phyloP scores from a whole-genome alignment of 2,888 invertebrate genomes.

The Portevinia maculata region DNA sequence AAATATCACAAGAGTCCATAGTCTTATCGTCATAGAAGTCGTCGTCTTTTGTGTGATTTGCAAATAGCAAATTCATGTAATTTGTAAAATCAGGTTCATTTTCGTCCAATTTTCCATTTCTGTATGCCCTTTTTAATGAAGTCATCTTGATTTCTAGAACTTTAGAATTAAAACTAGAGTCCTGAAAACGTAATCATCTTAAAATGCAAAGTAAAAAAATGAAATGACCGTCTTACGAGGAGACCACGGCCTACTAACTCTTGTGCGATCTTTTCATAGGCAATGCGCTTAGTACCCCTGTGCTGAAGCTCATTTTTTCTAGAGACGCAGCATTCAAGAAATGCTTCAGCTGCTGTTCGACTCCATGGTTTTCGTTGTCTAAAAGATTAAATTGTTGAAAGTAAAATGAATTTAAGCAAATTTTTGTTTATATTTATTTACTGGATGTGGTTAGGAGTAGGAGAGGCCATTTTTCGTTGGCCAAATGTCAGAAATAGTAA shows the following conservation, averaged over 20 bases:
- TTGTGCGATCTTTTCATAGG: not conserved
- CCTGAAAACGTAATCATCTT: no score
- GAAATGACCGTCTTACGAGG: no score
- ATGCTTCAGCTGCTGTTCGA: not conserved
- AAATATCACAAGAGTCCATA: not conserved
- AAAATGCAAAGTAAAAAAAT: no score
- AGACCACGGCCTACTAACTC: not conserved
- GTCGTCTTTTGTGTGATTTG: not conserved
- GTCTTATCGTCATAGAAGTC: not conserved
- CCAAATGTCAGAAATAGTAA: no score
- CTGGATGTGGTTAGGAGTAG: not conserved
- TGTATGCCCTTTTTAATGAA: no score
- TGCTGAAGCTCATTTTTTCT: slow-evolving; percentile 1
- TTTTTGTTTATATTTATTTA: not conserved
- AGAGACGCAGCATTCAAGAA: not conserved
- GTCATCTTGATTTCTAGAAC: no score
- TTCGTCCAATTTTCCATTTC: no score
- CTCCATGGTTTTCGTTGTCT: slow-evolving; percentile 4
- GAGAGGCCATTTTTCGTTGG: not conserved
- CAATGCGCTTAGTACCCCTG: not conserved
- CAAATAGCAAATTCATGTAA: not conserved
- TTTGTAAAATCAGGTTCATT: not conserved
- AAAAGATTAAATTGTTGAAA: not conserved
- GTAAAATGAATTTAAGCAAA: no score
- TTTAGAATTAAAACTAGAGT: no score